phyloP scores from a whole-genome alignment of 2,113 vertebrate genomes.

The Balaenoptera acutorostrata region DNA sequence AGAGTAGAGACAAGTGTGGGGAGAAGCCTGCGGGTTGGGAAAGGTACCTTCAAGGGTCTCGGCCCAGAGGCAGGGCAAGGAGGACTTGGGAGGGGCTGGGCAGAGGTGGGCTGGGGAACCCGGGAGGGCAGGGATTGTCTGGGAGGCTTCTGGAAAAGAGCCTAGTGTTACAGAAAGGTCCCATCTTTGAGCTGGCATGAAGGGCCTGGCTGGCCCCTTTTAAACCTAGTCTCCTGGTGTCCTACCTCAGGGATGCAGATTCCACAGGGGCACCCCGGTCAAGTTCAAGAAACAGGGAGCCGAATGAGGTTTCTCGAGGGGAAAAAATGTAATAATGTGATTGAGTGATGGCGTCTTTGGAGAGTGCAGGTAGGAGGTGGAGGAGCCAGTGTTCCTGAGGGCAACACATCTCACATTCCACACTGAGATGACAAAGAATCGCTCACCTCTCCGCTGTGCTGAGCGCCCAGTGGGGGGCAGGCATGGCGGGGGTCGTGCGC shows the following conservation, averaged over 20 bases:
- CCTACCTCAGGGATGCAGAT: neutral
- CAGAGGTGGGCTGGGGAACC: neutral
- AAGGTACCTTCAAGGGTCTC: neutral
- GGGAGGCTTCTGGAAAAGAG: neutral
- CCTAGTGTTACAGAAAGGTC: neutral
- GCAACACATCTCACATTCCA: neutral
- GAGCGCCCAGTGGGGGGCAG: neutral
- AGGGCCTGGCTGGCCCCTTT: neutral
- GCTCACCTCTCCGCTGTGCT: neutral
- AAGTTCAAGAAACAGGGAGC: neutral
- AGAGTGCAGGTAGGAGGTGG: neutral
- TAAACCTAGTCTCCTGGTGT: neutral
- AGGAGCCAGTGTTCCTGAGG: neutral
- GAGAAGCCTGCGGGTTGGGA: rapidly evolving
- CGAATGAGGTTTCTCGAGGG: neutral
- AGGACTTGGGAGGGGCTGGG: neutral
- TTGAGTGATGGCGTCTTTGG: neutral
- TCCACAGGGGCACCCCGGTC: neutral
- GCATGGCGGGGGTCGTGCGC: neutral
- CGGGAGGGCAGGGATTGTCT: rapidly evolving
- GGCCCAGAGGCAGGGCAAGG: neutral
- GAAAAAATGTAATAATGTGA: neutral
- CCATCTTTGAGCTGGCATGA: neutral
- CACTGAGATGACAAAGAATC: neutral
- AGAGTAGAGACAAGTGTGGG: neutral